phyloP scores from a whole-genome alignment of 2,797 vertebrate genomes.

The Cossypha dichroa region DNA sequence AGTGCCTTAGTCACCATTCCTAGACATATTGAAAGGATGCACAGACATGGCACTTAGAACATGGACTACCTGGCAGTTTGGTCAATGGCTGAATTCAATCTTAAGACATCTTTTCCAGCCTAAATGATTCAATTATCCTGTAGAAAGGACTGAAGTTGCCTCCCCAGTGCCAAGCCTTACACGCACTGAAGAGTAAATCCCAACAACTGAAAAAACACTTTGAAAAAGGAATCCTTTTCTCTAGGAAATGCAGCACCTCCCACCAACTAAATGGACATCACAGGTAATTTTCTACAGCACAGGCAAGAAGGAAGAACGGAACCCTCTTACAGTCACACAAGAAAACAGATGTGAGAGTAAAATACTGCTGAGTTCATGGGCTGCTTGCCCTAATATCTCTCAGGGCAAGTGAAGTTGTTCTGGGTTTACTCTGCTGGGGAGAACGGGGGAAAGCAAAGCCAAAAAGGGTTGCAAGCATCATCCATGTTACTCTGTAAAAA shows the following conservation, averaged over 20 bases:
- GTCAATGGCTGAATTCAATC: accelerated
- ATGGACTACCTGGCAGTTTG: background rate
- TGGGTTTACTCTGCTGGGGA: background rate
- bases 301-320: background rate
- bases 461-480: background rate
- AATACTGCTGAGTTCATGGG: background rate
- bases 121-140: background rate
- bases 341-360: background rate
- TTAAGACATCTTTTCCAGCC: background rate
- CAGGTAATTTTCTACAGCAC: background rate
- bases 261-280: background rate
- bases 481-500: background rate
- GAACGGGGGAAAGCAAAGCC: background rate
- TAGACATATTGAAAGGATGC: background rate
- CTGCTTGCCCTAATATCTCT: background rate
- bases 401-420: background rate
- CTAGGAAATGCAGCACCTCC: background rate
- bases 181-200: background rate
- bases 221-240: background rate
- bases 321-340: background rate
- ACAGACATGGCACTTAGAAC: background rate
- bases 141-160: background rate
- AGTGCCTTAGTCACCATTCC: background rate
- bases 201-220: background rate
- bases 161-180: background rate